Base-by-base conservation (phyloP, 2,113 vertebrate genomes). In the Scomber colias region DNA sequence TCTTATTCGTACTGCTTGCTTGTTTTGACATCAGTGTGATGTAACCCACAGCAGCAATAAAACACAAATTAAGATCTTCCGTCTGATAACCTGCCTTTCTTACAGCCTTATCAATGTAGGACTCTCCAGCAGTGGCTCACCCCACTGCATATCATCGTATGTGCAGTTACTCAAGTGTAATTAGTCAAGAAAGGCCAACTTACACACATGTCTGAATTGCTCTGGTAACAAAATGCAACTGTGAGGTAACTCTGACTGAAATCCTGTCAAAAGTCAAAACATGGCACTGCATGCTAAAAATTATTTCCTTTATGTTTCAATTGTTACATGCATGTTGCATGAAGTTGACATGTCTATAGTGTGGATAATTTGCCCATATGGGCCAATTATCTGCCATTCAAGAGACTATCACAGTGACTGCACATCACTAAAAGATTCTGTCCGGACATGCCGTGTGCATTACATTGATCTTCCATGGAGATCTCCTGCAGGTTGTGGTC, bases 401-500 rank as follows among this genome's bases (percentile, higher is more conserved):
- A 45, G 48, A 64, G 19, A 40, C 19, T 4, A 46, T 44, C 57
- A 16, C 16, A 45, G 56, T 27, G n/a, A 17, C 21, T 51, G 11
- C 31, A 53, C 53, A 24, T 44, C 31, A 64, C 16, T 7, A 35
- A 21, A 54, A 50, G 24, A 19, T 27, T 57, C 15, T 46, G 48
- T 51, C 11, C 21, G 60, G 76, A 59, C 53, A 78, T 51, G 51
- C 64, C 0, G 19, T 8, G 40, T 3, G 51, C 84, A 94, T 95
- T 95, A 96, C 95, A 93, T 81, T 91, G 91, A 75, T 94, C 88
- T 71, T 94, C 93, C 90, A 92, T 91, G 6, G 94, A 91, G 76
- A 90, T 90, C 53, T 92, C 84, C 79, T 92, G 92, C 76, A 86
- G 92, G 81, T 75, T 83, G 81, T 53, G 85, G 60, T 90, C 84